phyloP scores from a whole-genome alignment of 2,888 invertebrate species.

The Rhingia rostrata region DNA sequence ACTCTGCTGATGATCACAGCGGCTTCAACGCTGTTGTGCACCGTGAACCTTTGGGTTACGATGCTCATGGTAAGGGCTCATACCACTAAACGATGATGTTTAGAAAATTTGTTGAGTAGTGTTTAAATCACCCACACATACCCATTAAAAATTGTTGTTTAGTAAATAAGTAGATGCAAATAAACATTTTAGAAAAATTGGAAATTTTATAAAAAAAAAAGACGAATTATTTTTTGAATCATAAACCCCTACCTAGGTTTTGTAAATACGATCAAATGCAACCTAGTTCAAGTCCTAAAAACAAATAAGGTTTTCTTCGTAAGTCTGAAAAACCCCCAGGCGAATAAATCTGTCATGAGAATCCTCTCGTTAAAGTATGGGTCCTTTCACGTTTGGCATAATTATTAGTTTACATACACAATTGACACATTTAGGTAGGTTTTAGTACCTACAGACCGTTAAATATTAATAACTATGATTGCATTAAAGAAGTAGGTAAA shows the following conservation, averaged over 20 bases:
- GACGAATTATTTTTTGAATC: not conserved
- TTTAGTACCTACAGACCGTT: too few species aligned
- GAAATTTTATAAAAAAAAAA: conserved; percentile 12
- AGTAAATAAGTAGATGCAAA: conserved; percentile 49
- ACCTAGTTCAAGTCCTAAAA: not conserved
- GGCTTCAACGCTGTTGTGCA: conserved; percentile 85
- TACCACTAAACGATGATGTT: conserved; percentile 45
- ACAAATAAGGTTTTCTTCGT: not conserved
- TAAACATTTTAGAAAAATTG: conserved; percentile 10
- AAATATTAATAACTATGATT: too few species aligned
- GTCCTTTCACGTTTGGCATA: too few species aligned
- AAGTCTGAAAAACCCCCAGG: not conserved
- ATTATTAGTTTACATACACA: too few species aligned
- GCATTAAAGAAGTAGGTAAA: too few species aligned
- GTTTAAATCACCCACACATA: not conserved
- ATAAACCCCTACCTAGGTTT: not conserved
- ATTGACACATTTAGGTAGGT: too few species aligned
- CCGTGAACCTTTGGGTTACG: conserved; percentile 80
- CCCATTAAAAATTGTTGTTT: conserved; percentile 5
- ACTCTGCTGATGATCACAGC: conserved; percentile 83
- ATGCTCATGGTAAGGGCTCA: conserved; percentile 53
- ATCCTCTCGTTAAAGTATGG: too few species aligned
- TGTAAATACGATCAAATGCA: not conserved
- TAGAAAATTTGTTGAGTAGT: conserved; percentile 22
- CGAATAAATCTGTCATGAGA: too few species aligned